Evolutionary conservation across 2,113 vertebrate species (phyloP).

Genomic region (Vulpes lagopus): DNA sequence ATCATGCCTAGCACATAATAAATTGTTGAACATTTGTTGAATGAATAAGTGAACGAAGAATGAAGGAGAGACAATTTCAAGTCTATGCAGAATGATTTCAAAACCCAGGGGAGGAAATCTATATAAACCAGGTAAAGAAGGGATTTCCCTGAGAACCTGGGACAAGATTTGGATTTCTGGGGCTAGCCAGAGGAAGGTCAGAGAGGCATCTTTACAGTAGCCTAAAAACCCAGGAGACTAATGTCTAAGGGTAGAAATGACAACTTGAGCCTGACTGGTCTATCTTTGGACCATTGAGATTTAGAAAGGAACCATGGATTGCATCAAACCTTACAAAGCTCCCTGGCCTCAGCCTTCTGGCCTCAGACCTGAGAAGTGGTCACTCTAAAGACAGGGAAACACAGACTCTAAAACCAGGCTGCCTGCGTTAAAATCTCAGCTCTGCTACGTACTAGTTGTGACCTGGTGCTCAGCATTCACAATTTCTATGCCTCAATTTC

Average conservation of each 20-base stretch:
- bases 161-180: not conserved
- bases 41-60: constrained; percentile 67
- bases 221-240: not conserved
- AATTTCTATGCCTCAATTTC: not conserved
- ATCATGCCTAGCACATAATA: constrained; percentile 15
- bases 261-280: not conserved
- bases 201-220: not conserved
- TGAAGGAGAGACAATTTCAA: constrained; percentile 42
- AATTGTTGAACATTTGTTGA: constrained; percentile 57
- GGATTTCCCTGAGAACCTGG: not conserved
- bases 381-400: not conserved
- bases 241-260: not conserved
- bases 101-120: constrained; percentile 62
- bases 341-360: not conserved
- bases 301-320: not conserved
- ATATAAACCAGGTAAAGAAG: not conserved
- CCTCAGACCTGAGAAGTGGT: not conserved
- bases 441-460: not conserved
- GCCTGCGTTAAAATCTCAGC: not conserved
- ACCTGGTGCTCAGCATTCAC: not conserved
- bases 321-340: not conserved
- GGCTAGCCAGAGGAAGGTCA: not conserved
- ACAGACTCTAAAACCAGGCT: not conserved
- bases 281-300: not conserved
- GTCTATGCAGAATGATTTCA: constrained; percentile 51